Evolutionary conservation across 2,888 invertebrate species (phyloP), one percentile per base, ranked within the genome.

Genomic region (Orthosia incerta): DNA sequence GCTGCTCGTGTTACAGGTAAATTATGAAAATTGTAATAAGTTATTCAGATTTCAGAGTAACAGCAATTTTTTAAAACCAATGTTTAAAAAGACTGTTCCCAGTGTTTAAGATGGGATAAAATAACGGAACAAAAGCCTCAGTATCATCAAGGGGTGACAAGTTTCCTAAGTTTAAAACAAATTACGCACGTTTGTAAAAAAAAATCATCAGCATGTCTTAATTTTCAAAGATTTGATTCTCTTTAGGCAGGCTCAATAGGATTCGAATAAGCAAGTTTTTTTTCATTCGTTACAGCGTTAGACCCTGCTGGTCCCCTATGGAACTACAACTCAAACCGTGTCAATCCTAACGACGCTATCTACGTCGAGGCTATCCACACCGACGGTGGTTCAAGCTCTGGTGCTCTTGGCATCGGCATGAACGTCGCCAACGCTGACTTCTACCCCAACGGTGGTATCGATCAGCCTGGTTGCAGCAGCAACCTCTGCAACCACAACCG

Each of bases 361-460:
- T 93, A 93, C 82, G 93, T 93, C 0, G 93, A 94, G 65, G 92
- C 87, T 55, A 93, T 94, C 48, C 93, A 93, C 71, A 91, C 91
- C 0, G 87, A 91, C 26, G 88, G 90, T 2, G 87, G 86, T 78
- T 87, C 75, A 12, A 74, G 70, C 18, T 45, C 76, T 87, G 94
- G 53, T 85, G 97, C 89, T 91, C 95, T 86, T 89, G 97, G 82
- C 89, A 96, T 93, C 13, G 95, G 95, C 0, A 87, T 91, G 2
- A 87, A 93, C 4, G 90, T 97, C 7, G 97, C 96, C 1, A 92
- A 96, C 72, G 96, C 91, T 11, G 97, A 97, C 87, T 97, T 97
- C 89, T 97, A 95, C 93, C 97, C 97, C 18, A 97, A 97, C 78
- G 94, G 95, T 62, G 97, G 97, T 3, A 85, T 71, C 39, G 80